Percentiles rank a stretch among this genome's conserved stretches.
Evolutionary conservation across 2,113 vertebrate genomes (phyloP).

Genomic region (Dromas ardeola): DNA sequence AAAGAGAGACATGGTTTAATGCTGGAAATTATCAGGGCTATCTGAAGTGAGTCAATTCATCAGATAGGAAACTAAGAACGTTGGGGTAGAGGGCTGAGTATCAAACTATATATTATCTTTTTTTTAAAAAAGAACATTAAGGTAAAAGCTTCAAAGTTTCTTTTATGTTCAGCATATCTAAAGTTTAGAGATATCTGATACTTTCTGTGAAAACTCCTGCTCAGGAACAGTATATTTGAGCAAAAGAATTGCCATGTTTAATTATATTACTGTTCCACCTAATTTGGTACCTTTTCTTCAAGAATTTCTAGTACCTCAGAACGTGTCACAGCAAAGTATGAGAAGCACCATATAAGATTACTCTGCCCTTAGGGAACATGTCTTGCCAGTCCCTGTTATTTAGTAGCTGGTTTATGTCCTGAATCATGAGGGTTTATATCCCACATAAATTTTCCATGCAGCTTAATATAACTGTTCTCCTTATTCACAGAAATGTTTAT

Average conservation of each 20-base stretch:
- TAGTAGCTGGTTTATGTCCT: constrained; percentile 27
- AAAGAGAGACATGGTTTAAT: neutral
- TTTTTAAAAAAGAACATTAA: neutral
- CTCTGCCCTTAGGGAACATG: neutral
- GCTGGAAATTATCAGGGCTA: neutral
- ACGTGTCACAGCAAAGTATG: neutral
- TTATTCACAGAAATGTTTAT: constrained; percentile 39
- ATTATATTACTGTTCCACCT: neutral
- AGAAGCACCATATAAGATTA: neutral
- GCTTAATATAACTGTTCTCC: neutral
- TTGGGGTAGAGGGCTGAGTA: neutral
- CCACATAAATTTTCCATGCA: constrained; percentile 8
- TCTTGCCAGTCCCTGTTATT: constrained; percentile 2
- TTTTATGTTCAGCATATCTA: neutral
- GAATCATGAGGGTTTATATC: constrained; percentile 3
- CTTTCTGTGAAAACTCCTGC: neutral
- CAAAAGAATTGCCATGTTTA: neutral
- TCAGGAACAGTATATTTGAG: neutral
- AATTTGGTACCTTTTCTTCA: neutral
- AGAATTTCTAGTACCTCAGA: neutral
- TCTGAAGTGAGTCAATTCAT: neutral
- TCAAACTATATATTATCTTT: neutral
- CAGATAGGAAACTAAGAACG: neutral
- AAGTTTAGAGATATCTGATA: neutral
- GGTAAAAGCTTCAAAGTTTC: neutral